Evolutionary conservation across 2,113 vertebrate genomes (phyloP), one percentile per base, ranked within the genome.

Genomic region (Scolopax mira): DNA sequence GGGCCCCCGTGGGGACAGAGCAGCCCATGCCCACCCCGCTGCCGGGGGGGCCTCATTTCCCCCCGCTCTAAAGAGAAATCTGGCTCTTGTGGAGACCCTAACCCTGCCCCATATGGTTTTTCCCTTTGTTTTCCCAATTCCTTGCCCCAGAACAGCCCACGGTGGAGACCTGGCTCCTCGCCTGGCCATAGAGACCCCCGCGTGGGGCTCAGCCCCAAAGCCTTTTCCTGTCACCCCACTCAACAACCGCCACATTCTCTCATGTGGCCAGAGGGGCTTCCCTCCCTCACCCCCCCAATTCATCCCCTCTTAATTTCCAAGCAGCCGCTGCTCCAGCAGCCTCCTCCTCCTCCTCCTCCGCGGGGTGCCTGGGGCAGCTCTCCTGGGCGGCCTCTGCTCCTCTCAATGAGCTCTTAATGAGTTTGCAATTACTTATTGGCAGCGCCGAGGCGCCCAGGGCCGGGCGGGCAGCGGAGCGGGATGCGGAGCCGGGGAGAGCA

Each of bases 351-450:
- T 42, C 41, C 41, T 42, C 41, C 48, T 55, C 44, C 60, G 22
- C 39, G 4, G 2, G 35, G 52, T 55, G 67, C 85, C 74, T 31
- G 79, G 37, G 55, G 79, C 79, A 51, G 49, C 85, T 87, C 74
- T 92, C 77, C 54, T 7, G 5, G 51, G 46, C 37, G 9, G 91
- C 90, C 89, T 94, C 86, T 49, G 77, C 92, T 86, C 42, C 51
- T 89, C 95, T 92, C 78, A 61, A 91, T 17, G 72, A 96, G 94
- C 89, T 91, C n/a, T 58, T 96, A 93, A 91, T 52, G 89, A 96
- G 89, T 93, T 96, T 93, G 93, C 93, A 96, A 82, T 96, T 96
- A 94, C 78, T 91, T 95, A 78, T 74, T 74, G 92, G 92, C 86
- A 90, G 86, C 85, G 74, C n/a, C 2, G 4, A 6, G 3, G 83